Evolutionary conservation across 2,797 vertebrate genomes (phyloP), one percentile per base, ranked within the genome.

Genomic region (Apogon hyalosoma): DNA sequence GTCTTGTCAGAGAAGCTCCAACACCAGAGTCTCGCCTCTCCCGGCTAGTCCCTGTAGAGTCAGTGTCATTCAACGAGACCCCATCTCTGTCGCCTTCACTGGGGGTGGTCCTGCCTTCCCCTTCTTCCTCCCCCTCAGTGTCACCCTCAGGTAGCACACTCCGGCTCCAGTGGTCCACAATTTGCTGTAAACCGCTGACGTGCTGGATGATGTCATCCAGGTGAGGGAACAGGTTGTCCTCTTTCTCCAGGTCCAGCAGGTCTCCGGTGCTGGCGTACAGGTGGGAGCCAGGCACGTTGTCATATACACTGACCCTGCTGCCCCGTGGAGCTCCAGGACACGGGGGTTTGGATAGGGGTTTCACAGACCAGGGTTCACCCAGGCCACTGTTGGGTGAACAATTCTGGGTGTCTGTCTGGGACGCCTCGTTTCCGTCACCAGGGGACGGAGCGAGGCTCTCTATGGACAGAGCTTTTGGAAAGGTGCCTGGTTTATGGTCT

Each of bases 11-110:
- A 0, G 97, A 99, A 9, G 97, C 97, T 16, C 97, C 98, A 0
- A 99, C 97, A n/a, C 98, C 97, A 9, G 97, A 99, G 83, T 99
- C 98, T 75, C 97, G 94, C 86, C 98, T 96, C 63, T 99, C 98
- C 70, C 96, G 92, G 60, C 79, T 69, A 74, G 94, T 95, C 73
- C 94, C 96, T 0, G 94, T 83, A 3, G 94, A 93, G 70, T 99
- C 96, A 0, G 93, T 95, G 69, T 98, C 97, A 53, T 95, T 97
- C 38, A 97, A 89, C 12, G 96, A 98, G 6, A 95, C 84, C 2
- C 94, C 94, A 38, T 98, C 97, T 87, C 95, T 95, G 41, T 98
- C 96, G 14, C 94, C 86, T 50, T 99, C 96, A 8, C 96, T 97
- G 0, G 96, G 95, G 13, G 96, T 98, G 10, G 93, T 96, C 83